A percentile compares a stretch with the other conserved stretches of the same genome.
These are phyloP conservation scores for Spermophilus dauricus DNA, from an alignment of 2,113 vertebrate genomes.

Conservation along the genomic window DNA sequence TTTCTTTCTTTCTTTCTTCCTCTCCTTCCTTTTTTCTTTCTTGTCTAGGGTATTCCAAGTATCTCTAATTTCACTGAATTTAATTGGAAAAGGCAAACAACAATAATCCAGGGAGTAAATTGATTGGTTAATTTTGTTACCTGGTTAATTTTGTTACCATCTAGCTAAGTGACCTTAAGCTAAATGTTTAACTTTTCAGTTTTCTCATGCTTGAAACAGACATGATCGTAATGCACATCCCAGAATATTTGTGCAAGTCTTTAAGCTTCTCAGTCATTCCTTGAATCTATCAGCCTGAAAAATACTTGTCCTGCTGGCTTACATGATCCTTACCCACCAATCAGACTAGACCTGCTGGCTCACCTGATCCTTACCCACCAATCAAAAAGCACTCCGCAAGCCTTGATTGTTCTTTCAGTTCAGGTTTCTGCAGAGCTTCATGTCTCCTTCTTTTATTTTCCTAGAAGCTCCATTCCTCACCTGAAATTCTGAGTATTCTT, in stretches of 20 bases:
- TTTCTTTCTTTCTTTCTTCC: no score
- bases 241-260: neutral
- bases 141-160: neutral
- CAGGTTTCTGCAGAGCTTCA: neutral
- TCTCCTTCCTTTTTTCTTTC: no score
- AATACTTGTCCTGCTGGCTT: neutral
- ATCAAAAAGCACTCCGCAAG: no score
- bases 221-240: neutral
- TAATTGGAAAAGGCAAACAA: neutral
- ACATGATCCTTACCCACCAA: no score
- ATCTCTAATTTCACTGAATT: neutral
- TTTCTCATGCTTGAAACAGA: slow-evolving; percentile 27
- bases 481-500: neutral
- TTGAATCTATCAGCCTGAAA: neutral
- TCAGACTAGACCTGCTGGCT: no score
- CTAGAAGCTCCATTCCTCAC: neutral
- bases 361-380: no score
- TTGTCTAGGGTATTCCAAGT: neutral
- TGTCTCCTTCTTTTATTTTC: neutral
- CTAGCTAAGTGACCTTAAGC: neutral
- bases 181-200: neutral
- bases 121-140: neutral
- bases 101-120: neutral
- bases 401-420: neutral
- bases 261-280: neutral